Evolutionary conservation across 2,888 invertebrate species (phyloP), one percentile per base, ranked within the genome.

Genomic region (Hypselothyrea guttata): DNA sequence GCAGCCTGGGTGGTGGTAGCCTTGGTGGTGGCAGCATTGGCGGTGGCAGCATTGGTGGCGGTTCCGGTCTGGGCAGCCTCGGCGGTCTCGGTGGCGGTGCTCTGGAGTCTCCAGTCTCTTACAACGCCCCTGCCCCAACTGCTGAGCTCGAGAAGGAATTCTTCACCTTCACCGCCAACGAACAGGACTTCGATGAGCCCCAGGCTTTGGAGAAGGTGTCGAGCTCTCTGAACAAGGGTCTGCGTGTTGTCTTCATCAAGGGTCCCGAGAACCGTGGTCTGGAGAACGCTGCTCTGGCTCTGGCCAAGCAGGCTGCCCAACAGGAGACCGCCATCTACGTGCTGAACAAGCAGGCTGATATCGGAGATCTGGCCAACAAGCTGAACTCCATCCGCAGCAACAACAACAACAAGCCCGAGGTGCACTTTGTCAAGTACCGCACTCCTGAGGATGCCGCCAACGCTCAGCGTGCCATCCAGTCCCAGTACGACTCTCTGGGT

Each of bases 201-300:
- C 61, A 73, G 31, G 69, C 76, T 46, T 42, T 68, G 7, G 76
- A 86, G 35, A 70, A 68, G 12, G 70, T 75, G 4, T 72, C 75
- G 8, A 57, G 73, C 45, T 68, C 78, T 2, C 8, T 87, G 56
- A 89, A 88, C 66, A 84, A 86, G 64, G 86, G 75, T 52, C 83
- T 89, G 18, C 89, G 89, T 16, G 88, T 89, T 15, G 62, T 89
- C 44, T 88, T 89, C 78, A 89, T 89, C 62, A 89, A 88, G 74
- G 86, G 88, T 51, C 89, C 89, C 66, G 88, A 88, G 69, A 87
- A 87, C 65, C 86, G 74, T 55, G 88, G 85, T 4, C 22, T 87
- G 47, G 85, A 86, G 58, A 81, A 86, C 55, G 87, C 87, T 57
- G 87, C 84, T 33, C 64, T 88, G 35, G 71, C 83, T 56, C 51